Evolutionary conservation across 2,797 vertebrate genomes (phyloP).

Genomic region (Gadopsis bispinosus): DNA sequence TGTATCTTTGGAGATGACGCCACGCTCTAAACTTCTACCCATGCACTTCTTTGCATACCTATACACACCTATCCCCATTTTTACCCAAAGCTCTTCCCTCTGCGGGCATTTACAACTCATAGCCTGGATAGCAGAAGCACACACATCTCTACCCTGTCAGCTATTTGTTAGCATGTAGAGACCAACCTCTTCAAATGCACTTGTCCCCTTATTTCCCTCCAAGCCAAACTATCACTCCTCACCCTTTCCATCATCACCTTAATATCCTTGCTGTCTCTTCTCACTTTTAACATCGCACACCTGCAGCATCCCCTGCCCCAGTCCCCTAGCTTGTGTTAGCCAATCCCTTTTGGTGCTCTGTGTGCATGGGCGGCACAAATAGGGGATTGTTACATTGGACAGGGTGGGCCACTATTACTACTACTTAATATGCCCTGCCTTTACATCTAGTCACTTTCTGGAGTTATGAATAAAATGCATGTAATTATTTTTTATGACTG

Average conservation of each 20-base stretch:
- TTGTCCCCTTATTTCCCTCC: constrained; percentile 54
- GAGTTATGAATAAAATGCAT: constrained; percentile 82
- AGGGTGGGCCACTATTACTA: constrained; percentile 63
- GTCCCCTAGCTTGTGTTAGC: constrained; percentile 76
- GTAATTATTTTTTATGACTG: constrained; percentile 82
- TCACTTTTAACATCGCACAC: constrained; percentile 47
- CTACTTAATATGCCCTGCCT: constrained; percentile 74
- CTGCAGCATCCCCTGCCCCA: constrained; percentile 67
- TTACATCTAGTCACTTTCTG: constrained; percentile 80
- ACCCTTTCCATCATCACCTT: constrained; percentile 33
- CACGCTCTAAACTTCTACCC: constrained; percentile 40
- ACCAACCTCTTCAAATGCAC: constrained; percentile 69
- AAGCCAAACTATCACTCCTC: constrained; percentile 50
- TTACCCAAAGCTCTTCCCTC: constrained; percentile 57
- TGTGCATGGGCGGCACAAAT: constrained; percentile 84
- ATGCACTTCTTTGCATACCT: constrained; percentile 42
- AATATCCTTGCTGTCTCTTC: constrained; percentile 38
- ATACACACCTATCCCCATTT: constrained; percentile 35
- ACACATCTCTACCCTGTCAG: constrained; percentile 38
- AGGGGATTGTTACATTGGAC: constrained; percentile 73
- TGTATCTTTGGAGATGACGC: constrained; percentile 47
- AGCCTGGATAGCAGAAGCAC: constrained; percentile 73
- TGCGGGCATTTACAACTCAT: constrained; percentile 63
- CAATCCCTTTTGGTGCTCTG: constrained; percentile 84
- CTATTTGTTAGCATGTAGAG: constrained; percentile 63